A percentile compares a stretch with the other conserved stretches of the same genome.
These are phyloP conservation scores for Daboia siamensis DNA, from an alignment of 2,113 vertebrate species.

Conservation along the genomic window DNA sequence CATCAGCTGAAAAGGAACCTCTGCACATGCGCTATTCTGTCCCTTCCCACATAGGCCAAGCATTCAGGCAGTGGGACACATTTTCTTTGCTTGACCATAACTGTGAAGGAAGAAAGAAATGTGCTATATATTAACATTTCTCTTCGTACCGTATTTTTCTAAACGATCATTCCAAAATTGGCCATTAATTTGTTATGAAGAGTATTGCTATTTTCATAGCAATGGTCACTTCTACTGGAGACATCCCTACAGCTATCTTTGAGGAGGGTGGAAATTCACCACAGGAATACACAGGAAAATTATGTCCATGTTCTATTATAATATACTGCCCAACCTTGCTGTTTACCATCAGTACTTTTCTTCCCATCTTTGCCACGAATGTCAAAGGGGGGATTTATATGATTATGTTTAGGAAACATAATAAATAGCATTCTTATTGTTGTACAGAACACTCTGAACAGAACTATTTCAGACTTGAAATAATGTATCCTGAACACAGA, in stretches of 20 bases:
- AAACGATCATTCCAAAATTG: background rate
- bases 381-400: background rate
- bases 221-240: background rate
- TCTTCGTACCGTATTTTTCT: background rate
- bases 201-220: background rate
- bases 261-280: background rate
- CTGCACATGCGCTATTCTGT: background rate
- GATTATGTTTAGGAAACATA: background rate
- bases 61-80: background rate
- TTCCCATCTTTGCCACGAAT: background rate
- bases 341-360: background rate
- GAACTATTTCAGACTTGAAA: background rate
- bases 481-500: background rate
- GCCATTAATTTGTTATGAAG: background rate
- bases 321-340: background rate
- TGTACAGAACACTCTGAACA: background rate
- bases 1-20: background rate
- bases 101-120: background rate
- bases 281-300: background rate
- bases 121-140: background rate
- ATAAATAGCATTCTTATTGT: background rate
- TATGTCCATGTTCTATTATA: background rate
- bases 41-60: background rate
- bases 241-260: background rate
- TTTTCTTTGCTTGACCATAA: background rate